These are phyloP conservation scores for Tipula confusa DNA, from an alignment of 2,888 invertebrate genomes.

Conservation along the genomic window DNA sequence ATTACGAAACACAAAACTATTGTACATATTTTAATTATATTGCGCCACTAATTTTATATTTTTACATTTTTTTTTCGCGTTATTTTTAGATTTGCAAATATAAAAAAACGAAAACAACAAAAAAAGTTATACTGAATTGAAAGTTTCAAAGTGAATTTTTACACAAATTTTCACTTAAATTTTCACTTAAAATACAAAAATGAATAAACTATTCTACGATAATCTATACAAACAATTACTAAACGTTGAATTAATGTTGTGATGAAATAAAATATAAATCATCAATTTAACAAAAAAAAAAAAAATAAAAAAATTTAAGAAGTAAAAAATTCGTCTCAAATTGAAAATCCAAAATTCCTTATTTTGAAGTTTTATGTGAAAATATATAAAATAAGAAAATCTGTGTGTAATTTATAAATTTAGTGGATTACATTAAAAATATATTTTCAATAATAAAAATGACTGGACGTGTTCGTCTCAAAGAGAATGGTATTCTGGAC, in stretches of 20 bases:
- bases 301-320: not conserved
- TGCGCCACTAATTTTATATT: constrained; percentile 31
- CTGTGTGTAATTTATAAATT: not conserved
- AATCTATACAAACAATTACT: not conserved
- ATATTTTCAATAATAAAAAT: constrained; percentile 37
- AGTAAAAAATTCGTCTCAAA: not conserved
- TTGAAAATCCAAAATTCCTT: not conserved
- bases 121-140: not conserved
- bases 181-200: not conserved
- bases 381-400: not conserved
- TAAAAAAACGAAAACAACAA: not conserved
- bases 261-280: not conserved
- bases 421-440: not conserved
- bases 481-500: constrained; percentile 48
- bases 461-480: constrained; percentile 50
- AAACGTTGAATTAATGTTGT: not conserved
- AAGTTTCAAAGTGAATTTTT: constrained; percentile 25
- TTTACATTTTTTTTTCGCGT: not conserved
- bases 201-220: constrained; percentile 4
- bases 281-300: not conserved
- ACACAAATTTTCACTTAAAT: not conserved
- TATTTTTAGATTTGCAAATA: constrained; percentile 28
- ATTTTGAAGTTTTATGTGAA: not conserved
- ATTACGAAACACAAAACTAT: not conserved
- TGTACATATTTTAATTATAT: constrained; percentile 7